Conservation (phyloP, 2,113 vertebrate genomes). For the Chamaetylas fuelleborni region DNA sequence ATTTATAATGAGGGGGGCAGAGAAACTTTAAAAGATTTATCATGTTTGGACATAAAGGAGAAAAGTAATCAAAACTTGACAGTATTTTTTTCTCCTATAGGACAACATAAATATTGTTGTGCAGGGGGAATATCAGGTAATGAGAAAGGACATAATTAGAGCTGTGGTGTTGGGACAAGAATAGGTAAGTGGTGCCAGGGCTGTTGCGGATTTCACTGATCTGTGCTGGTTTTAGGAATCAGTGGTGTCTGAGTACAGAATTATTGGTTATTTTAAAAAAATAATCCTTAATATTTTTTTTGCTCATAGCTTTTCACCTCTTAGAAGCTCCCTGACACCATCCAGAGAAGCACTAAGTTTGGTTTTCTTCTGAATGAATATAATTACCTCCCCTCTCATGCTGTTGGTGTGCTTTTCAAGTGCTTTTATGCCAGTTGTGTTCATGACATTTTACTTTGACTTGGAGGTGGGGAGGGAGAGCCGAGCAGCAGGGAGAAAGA, state of each 20-base stretch:
- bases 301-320: background rate
- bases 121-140: background rate
- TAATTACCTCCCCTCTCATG: background rate
- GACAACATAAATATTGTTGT: background rate
- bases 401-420: background rate
- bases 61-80: background rate
- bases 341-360: background rate
- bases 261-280: background rate
- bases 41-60: background rate
- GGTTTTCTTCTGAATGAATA: background rate
- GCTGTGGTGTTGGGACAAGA: background rate
- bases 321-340: background rate
- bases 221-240: background rate
- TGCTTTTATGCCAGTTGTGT: background rate
- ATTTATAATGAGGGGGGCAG: background rate
- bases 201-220: background rate
- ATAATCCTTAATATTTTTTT: background rate
- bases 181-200: background rate
- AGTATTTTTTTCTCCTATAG: background rate
- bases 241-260: background rate
- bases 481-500: background rate
- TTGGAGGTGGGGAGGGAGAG: background rate
- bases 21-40: constrained; percentile 4
- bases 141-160: background rate
- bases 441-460: background rate